phyloP scores from a whole-genome alignment of 2,888 invertebrate species.

The Hemithea aestivaria region DNA sequence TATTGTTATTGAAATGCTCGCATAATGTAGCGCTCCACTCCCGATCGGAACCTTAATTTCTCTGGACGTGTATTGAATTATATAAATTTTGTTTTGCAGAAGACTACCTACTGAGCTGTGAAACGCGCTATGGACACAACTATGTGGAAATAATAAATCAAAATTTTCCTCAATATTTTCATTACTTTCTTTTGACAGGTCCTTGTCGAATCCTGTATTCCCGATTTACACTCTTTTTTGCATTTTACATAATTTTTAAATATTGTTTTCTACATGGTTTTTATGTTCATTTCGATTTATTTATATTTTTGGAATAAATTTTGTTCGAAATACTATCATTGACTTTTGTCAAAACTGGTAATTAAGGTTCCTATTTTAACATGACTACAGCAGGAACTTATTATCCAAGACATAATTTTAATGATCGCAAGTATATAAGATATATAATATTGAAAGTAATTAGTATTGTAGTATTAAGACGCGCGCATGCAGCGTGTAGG shows the following conservation, averaged over 20 bases:
- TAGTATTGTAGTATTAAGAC: conserved; percentile 22
- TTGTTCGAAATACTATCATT: conserved; percentile 60
- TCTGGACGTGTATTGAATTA: conserved; percentile 59
- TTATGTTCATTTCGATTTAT: conserved; percentile 73
- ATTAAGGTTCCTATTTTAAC: conserved; percentile 69
- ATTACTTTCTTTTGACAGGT: conserved; percentile 74
- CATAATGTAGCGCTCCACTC: conserved; percentile 73
- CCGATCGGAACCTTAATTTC: conserved; percentile 78
- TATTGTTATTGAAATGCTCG: conserved; percentile 70
- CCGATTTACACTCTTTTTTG: conserved; percentile 56
- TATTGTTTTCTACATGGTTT: conserved; percentile 75
- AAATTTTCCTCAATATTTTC: conserved; percentile 71
- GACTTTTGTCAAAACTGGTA: conserved; percentile 67
- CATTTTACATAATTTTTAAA: conserved; percentile 57
- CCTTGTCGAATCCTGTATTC: conserved; percentile 69
- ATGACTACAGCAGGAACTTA: conserved; percentile 20
- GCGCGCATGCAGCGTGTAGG: conserved; percentile 8
- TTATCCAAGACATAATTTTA: conserved; percentile 7
- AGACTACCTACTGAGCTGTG: conserved; percentile 73
- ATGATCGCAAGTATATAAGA: not conserved
- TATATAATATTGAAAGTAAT: conserved; percentile 14
- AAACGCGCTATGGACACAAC: conserved; percentile 76
- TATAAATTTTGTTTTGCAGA: conserved; percentile 76
- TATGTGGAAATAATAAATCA: conserved; percentile 79
- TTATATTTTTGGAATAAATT: conserved; percentile 78